Evolutionary conservation across 2,113 vertebrate genomes (phyloP), one percentile per base, ranked within the genome.

Genomic region (Zosterops borbonicus): DNA sequence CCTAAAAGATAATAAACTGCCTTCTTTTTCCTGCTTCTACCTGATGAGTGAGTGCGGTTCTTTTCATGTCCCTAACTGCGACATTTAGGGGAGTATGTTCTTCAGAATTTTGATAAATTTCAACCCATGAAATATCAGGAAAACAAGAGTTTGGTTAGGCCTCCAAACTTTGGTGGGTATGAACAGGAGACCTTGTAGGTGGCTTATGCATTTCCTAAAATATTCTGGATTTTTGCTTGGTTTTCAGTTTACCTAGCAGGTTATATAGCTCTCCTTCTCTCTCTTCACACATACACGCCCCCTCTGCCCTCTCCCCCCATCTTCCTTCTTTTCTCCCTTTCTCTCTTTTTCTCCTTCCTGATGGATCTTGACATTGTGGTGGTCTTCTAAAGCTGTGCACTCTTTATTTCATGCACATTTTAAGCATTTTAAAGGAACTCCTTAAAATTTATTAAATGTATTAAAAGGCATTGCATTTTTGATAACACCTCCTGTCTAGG

Each of bases 241-340:
- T 64, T 87, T 83, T 77, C 33, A 46, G 4, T 55, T 73, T 55
- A 47, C 7, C 11, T 59, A 41, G 1, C 9, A 59, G 16, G 3
- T 64, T 44, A 8, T 52, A 7, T 7, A 17, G 8, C 13, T 23
- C 3, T 42, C 18, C 8, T 22, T 27, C 9, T 33, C 4, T 33
- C 7, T 11, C 4, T 46, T 80, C 39, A 46, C n/a, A 12, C 2
- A 62, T 25, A n/a, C 31, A 33, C 12, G 6, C 20, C 4, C 35
- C 59, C 35, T 27, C 25, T 19, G 5, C 7, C 1, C 5, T 3
- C 12, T 1, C 0, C 3, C 3, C 24, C 2, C 4, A 2, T 15
- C 14, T 67, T 27, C 11, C 1, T 44, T 1, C 4, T 13, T 39
- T 63, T 35, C 22, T 50, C 9, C 11, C 4, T 60, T 53, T 44